Percentiles rank a stretch among this genome's conserved stretches.
phyloP scores from a whole-genome alignment of 2,113 vertebrate genomes.

The Ciconia stormi region DNA sequence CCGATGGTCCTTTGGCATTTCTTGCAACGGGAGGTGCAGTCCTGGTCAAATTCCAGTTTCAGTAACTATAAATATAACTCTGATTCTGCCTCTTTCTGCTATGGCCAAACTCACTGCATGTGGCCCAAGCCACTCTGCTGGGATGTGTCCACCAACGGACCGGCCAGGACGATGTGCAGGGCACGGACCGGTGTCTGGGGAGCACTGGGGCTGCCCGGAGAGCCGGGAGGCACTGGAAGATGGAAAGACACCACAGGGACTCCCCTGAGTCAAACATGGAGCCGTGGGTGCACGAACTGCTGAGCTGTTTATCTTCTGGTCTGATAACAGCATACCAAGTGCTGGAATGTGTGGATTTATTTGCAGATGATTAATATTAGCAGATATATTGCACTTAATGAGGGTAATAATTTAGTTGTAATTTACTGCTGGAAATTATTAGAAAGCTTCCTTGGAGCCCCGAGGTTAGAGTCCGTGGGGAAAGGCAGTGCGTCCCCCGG shows the following conservation, averaged over 20 bases:
- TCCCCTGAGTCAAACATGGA: not conserved
- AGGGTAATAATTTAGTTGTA: slow-evolving; percentile 8
- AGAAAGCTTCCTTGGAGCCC: not conserved
- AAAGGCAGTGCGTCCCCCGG: accelerated
- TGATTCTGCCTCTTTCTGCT: not conserved
- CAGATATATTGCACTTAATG: not conserved
- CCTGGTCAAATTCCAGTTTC: slow-evolving; percentile 42
- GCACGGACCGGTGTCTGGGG: accelerated
- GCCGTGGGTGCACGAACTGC: not conserved
- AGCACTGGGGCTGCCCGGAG: not conserved
- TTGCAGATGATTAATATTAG: slow-evolving; percentile 54
- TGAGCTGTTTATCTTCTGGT: not conserved
- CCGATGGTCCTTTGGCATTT: not conserved
- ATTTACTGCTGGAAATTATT: not conserved
- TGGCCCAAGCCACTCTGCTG: not conserved
- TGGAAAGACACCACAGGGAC: not conserved
- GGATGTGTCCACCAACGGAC: not conserved
- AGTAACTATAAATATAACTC: not conserved
- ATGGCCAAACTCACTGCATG: accelerated
- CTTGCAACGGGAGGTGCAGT: not conserved
- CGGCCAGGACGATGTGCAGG: accelerated
- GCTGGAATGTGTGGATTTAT: not conserved
- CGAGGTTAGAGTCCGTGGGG: not conserved
- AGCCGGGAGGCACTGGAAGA: not conserved
- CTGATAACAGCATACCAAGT: not conserved